Base-by-base conservation (phyloP, 2,888 invertebrate species). In the Hofmannophila pseudospretella region DNA sequence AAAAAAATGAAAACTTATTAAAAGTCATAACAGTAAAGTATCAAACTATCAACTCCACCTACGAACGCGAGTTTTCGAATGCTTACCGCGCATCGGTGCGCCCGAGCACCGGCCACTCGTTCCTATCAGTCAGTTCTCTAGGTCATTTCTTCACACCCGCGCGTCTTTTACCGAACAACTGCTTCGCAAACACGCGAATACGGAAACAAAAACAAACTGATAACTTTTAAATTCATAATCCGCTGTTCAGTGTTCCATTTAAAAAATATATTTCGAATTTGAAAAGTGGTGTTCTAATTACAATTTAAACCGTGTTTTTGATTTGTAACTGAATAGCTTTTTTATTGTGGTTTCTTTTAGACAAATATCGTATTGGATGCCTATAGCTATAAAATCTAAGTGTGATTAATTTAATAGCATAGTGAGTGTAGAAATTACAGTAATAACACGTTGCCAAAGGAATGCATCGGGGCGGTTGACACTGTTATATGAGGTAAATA, bases 101-200 rank as follows among this genome's bases (percentile, higher is more conserved):
- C 65, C 22, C 44, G 68, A 68, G 70, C 69, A 49, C 47, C 49
- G 47, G 45, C 53, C 45, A 41, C 45, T 47, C 47, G 49, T 38
- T 47, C 50, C 58, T 71, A 72, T 70, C 71, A 71, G 67, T 73
- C 69, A 65, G 68, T 68, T 62, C 67, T 76, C 49, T 72, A 69
- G 76, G 77, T 73, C 77, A 75, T 56, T 53, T 53, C 66, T 49
- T 50, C 51, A 46, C 49, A 50, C 36, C 36, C 53, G 63, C 66
- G 58, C 63, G 66, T 58, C 51, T 58, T 32, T 30, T 2, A n/a
- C 20, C 19, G 2, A 19, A 16, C 19, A 14, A 13, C 12, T 7
- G 3, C 3, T 16, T 8, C n/a, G 8, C 30, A n/a, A n/a, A n/a
- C n/a, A 28, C 16, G 19, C 4, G 19, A 22, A 22, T 19, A 22